These are phyloP conservation scores for Diabrotica balteata DNA, from an alignment of 2,888 invertebrate genomes.

Conservation along the genomic window DNA sequence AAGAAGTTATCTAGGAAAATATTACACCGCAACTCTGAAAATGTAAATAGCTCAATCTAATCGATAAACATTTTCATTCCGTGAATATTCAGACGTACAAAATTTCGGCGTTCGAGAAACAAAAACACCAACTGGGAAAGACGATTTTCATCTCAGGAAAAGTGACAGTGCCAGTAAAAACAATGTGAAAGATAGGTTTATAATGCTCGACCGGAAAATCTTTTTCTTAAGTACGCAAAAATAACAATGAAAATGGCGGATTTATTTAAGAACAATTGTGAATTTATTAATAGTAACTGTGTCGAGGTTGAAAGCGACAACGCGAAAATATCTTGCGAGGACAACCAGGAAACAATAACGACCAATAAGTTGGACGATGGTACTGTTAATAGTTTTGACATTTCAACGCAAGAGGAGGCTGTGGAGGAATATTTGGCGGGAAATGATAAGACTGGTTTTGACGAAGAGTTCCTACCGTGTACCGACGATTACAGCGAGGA, in stretches of 20 bases:
- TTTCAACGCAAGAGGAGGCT: slow-evolving; percentile 53
- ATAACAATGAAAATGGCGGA: slow-evolving; percentile 49
- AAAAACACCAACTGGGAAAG: too few relatives aligned
- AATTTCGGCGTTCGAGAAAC: slow-evolving; percentile 23
- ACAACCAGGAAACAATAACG: slow-evolving; percentile 34
- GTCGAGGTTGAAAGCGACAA: slow-evolving; percentile 39
- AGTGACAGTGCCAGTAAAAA: too few relatives aligned
- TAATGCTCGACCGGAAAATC: neutral
- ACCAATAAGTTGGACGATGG: slow-evolving; percentile 38
- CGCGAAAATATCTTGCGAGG: slow-evolving; percentile 25
- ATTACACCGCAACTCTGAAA: slow-evolving; percentile 22
- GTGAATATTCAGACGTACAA: slow-evolving; percentile 34
- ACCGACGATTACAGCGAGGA: slow-evolving; percentile 36
- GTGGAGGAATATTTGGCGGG: slow-evolving; percentile 54
- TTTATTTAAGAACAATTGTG: slow-evolving; percentile 47
- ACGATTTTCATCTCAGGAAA: too few relatives aligned
- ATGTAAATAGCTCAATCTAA: slow-evolving; percentile 31
- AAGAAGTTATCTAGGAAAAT: neutral
- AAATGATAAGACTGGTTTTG: slow-evolving; percentile 48
- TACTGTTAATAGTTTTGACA: slow-evolving; percentile 38
- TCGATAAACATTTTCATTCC: slow-evolving; percentile 36
- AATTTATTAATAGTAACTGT: slow-evolving; percentile 48
- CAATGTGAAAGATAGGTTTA: too few relatives aligned
- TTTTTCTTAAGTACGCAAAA: neutral
- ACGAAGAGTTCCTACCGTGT: slow-evolving; percentile 40